Evolutionary conservation across 1,140 invertebrate species (phyloP).

Genomic region (Eriocheir sinensis): DNA sequence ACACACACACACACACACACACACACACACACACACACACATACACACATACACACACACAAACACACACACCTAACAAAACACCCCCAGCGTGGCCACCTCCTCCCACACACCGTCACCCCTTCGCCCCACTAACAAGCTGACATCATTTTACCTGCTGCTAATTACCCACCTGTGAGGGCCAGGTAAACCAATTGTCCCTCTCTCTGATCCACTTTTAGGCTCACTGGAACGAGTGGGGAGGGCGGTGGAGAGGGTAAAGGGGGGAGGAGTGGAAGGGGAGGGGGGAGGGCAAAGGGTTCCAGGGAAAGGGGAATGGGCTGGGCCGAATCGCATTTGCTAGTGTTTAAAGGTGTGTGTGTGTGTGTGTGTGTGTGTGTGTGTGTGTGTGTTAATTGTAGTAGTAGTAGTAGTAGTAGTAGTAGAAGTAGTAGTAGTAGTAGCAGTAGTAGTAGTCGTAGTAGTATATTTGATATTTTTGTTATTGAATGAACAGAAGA

Average conservation of each 20-base stretch:
- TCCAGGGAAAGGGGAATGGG: background rate
- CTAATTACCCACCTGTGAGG: slow-evolving; percentile 13
- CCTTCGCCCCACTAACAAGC: background rate
- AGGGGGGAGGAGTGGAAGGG: background rate
- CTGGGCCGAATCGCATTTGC: background rate
- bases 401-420: slow-evolving; percentile 24
- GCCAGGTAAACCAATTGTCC: background rate
- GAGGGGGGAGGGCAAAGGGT: background rate
- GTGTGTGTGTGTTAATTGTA: background rate
- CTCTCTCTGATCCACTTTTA: slow-evolving; percentile 9
- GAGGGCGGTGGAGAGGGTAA: background rate
- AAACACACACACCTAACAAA: background rate
- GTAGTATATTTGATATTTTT: too few relatives aligned
- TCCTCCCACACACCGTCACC: background rate
- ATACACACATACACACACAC: too few relatives aligned
- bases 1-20: too few relatives aligned
- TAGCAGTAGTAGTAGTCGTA: background rate
- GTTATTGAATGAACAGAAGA: too few relatives aligned
- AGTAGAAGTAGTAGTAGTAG: slow-evolving; percentile 24
- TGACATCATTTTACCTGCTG: slow-evolving; percentile 24
- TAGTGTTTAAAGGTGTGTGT: background rate
- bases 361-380: slow-evolving; percentile 13
- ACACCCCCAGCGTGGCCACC: background rate
- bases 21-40: too few relatives aligned
- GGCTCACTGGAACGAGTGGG: background rate